Percentiles rank a stretch among this genome's conserved stretches.
Evolutionary conservation across 2,797 vertebrate species (phyloP).

Genomic region (Danio choprae): DNA sequence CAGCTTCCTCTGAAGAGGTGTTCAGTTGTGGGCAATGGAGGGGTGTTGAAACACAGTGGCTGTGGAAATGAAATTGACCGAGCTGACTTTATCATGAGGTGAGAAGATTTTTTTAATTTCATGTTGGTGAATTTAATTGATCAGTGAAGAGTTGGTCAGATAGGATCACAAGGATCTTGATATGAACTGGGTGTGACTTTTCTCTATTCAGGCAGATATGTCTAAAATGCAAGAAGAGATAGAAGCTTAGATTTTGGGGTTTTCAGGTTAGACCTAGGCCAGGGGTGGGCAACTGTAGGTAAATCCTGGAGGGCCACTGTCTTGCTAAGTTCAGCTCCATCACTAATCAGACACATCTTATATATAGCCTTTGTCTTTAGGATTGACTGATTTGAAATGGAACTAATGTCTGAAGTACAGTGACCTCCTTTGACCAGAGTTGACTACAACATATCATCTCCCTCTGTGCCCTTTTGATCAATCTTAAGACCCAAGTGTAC

Average conservation of each 20-base stretch:
- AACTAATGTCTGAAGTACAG: too few relatives aligned
- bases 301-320: too few relatives aligned
- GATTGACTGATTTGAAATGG: too few relatives aligned
- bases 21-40: constrained; percentile 94
- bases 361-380: too few relatives aligned
- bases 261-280: not conserved
- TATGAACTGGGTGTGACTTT: not conserved
- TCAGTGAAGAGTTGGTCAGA: not conserved
- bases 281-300: too few relatives aligned
- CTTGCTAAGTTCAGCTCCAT: too few relatives aligned
- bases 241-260: not conserved
- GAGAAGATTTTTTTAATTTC: constrained; percentile 54
- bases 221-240: not conserved
- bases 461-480: not conserved
- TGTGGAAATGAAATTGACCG: constrained; percentile 91
- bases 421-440: too few relatives aligned
- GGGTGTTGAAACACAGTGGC: constrained; percentile 90
- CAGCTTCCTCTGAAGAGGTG: constrained; percentile 92
- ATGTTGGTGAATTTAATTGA: not conserved
- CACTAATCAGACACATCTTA: too few relatives aligned
- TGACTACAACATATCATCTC: not conserved
- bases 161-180: not conserved
- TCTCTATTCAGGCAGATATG: not conserved
- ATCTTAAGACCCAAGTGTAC: too few relatives aligned
- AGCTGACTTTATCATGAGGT: constrained; percentile 96